Percentiles rank a stretch among this genome's conserved stretches.
These are phyloP conservation scores for Artibeus jamaicensis DNA, from an alignment of 2,797 vertebrate genomes.

Conservation along the genomic window DNA sequence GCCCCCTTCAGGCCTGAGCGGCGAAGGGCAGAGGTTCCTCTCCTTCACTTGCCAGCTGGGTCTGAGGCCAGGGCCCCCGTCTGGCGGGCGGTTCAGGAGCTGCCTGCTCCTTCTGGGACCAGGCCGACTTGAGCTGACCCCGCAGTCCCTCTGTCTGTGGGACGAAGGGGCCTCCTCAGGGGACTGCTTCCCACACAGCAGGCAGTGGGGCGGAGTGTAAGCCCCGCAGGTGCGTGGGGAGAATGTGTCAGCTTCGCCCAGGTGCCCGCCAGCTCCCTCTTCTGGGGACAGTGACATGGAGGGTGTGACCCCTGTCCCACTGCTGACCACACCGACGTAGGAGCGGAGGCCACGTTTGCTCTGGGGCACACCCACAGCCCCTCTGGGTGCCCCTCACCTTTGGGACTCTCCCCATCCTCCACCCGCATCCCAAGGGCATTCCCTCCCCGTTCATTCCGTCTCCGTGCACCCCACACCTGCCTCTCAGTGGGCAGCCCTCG, in stretches of 20 bases:
- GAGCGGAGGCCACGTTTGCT: neutral
- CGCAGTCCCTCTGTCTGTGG: neutral
- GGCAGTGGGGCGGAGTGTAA: neutral
- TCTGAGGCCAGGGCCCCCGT: neutral
- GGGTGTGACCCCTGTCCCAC: rapidly evolving
- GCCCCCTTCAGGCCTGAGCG: rapidly evolving
- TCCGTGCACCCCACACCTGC: neutral
- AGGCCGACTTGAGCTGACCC: neutral
- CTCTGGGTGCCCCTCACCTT: neutral
- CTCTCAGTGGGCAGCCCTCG: rapidly evolving
- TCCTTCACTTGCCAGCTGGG: neutral
- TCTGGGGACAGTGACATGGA: neutral
- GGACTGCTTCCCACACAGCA: no score
- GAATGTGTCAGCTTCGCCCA: neutral
- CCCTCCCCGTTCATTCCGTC: neutral
- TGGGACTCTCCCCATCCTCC: rapidly evolving
- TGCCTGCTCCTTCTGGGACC: neutral
- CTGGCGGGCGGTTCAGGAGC: neutral
- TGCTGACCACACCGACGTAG: rapidly evolving
- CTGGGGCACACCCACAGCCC: rapidly evolving
- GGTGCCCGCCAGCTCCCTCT: neutral
- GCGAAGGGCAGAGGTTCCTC: neutral
- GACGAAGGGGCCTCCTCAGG: neutral
- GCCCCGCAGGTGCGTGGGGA: neutral
- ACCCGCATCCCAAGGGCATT: no score